These are phyloP conservation scores for Paradisaea rubra DNA, from an alignment of 2,113 vertebrate species.

Conservation along the genomic window DNA sequence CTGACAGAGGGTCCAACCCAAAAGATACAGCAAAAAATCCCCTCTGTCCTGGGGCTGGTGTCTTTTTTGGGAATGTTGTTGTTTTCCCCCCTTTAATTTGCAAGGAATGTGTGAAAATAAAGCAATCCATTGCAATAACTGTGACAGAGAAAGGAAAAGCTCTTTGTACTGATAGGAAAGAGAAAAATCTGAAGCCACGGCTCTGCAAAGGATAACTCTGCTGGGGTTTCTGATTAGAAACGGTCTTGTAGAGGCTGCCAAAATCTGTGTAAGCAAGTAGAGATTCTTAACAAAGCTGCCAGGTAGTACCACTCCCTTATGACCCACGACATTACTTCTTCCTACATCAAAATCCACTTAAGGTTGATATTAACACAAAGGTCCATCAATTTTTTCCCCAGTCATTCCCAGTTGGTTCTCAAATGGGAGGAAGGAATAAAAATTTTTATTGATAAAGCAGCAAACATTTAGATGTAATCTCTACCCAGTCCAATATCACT, in stretches of 20 bases:
- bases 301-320: not conserved
- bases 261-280: not conserved
- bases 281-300: not conserved
- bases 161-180: not conserved
- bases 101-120: not conserved
- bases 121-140: not conserved
- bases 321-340: not conserved
- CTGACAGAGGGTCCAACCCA: not conserved
- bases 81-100: not conserved
- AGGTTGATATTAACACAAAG: not conserved
- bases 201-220: not conserved
- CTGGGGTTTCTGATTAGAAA: not conserved
- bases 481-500: not conserved
- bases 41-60: not conserved
- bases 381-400: accelerated
- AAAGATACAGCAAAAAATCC: not conserved
- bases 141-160: not conserved
- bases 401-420: not conserved
- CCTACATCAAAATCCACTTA: not conserved
- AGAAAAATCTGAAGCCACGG: not conserved
- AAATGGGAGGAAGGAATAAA: not conserved
- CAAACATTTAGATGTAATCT: not conserved
- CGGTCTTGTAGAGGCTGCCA: not conserved
- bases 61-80: not conserved
- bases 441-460: not conserved